These are phyloP conservation scores for Acheta domesticus DNA, from an alignment of 2,888 invertebrate genomes.

Conservation along the genomic window DNA sequence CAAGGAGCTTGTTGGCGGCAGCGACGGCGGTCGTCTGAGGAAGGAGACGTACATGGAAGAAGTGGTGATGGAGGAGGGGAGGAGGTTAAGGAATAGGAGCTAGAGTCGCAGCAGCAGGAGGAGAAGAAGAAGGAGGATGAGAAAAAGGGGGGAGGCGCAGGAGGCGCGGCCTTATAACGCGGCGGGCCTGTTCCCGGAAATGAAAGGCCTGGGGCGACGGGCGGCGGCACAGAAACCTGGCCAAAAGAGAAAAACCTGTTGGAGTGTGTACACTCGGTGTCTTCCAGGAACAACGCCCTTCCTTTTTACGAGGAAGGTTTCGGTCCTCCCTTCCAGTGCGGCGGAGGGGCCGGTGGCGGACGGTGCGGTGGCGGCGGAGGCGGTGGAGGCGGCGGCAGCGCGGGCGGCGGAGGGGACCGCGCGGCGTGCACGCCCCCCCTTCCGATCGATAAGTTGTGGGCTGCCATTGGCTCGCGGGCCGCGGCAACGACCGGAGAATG, in stretches of 20 bases:
- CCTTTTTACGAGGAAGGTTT: conserved; percentile 10
- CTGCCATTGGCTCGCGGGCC: background rate
- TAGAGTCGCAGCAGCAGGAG: background rate
- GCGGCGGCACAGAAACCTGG: conserved; percentile 18
- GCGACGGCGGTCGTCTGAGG: background rate
- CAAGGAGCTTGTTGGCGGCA: too few relatives aligned
- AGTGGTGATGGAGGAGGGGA: background rate
- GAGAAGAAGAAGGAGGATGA: background rate
- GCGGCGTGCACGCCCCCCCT: background rate
- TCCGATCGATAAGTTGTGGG: conserved; percentile 18
- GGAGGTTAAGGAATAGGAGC: background rate
- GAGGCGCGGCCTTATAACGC: conserved; percentile 8
- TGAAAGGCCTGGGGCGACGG: conserved; percentile 9
- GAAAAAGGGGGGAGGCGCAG: background rate
- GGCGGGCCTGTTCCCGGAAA: conserved; percentile 18
- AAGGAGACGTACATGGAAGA: background rate
- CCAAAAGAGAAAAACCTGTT: conserved; percentile 18
- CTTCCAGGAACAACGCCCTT: conserved; percentile 18
- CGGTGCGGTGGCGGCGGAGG: background rate
- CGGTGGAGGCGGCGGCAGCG: background rate
- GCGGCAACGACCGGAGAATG: background rate
- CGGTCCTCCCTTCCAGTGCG: background rate
- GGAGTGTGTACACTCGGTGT: conserved; percentile 18
- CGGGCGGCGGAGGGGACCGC: background rate
- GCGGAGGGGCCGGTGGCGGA: background rate